These are phyloP conservation scores for Drosophila peninsularis DNA, from an alignment of 2,888 invertebrate genomes.

Conservation along the genomic window DNA sequence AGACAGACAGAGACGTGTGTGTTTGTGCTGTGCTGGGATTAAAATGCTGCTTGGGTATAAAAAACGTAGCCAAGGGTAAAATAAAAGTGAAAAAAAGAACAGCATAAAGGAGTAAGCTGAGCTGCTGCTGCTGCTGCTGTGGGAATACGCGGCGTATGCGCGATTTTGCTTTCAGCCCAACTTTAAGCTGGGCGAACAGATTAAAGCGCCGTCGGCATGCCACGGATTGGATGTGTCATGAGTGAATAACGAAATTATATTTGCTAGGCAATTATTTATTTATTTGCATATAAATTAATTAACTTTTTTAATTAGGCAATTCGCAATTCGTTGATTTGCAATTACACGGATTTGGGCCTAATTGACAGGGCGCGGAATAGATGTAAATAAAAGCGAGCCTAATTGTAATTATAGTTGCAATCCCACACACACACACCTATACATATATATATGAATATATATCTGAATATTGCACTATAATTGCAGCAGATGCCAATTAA, in stretches of 20 bases:
- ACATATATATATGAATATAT: not conserved
- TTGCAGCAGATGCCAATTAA: conserved; percentile 69
- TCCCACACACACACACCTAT: conserved; percentile 28
- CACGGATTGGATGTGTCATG: not conserved
- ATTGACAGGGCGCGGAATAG: conserved; percentile 60
- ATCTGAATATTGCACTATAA: conserved; percentile 42
- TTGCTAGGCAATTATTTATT: conserved; percentile 2
- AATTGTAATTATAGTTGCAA: conserved; percentile 64
- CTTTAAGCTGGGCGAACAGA: conserved; percentile 17
- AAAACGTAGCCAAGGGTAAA: conserved; percentile 71
- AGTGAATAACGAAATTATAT: conserved; percentile 9
- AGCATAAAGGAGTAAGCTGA: conserved; percentile 41
- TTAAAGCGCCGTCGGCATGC: conserved; percentile 11
- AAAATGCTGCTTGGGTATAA: conserved; percentile 60
- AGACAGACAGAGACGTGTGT: conserved; percentile 8
- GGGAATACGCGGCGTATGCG: conserved; percentile 72
- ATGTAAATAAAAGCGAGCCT: conserved; percentile 60
- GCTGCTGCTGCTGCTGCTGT: conserved; percentile 45
- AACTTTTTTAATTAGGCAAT: conserved; percentile 15
- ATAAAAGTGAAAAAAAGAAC: conserved; percentile 57
- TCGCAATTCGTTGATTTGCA: conserved; percentile 31
- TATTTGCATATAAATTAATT: conserved; percentile 17
- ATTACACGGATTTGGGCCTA: conserved; percentile 56
- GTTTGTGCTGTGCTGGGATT: conserved; percentile 63
- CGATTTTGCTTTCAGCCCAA: conserved; percentile 47